Percentiles rank a stretch among this genome's conserved stretches.
Evolutionary conservation across 2,113 vertebrate species (phyloP).

Genomic region (Pseudorectes ferrugineus): DNA sequence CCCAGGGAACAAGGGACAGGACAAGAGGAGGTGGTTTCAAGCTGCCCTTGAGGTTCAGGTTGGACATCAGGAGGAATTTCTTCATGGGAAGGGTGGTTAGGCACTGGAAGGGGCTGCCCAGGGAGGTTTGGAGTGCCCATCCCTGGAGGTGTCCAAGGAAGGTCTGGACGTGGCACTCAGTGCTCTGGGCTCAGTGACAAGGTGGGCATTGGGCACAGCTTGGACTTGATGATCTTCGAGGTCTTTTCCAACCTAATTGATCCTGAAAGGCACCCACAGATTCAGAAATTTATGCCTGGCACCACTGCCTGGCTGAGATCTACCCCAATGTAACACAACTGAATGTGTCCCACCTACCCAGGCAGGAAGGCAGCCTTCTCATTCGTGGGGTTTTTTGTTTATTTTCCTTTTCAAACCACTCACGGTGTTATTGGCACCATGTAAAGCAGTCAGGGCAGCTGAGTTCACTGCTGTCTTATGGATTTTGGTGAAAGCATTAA

Average conservation of each 20-base stretch:
- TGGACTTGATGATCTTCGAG: accelerated
- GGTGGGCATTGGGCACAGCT: accelerated
- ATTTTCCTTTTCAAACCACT: background rate
- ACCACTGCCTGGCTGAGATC: background rate
- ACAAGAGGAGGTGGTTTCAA: background rate
- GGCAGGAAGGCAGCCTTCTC: background rate
- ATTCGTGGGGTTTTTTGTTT: accelerated
- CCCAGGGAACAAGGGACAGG: too few relatives aligned
- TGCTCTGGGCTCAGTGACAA: background rate
- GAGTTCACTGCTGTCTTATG: background rate
- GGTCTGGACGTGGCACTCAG: accelerated
- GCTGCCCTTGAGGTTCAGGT: accelerated
- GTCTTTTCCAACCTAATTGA: background rate
- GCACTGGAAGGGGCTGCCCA: background rate
- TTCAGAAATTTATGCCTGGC: background rate
- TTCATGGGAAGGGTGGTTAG: accelerated
- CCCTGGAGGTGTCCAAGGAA: background rate
- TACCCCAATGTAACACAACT: background rate
- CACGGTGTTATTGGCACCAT: accelerated
- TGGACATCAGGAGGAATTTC: background rate
- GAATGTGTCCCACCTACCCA: background rate
- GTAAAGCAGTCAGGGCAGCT: background rate
- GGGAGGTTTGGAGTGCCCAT: background rate
- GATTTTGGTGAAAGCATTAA: background rate
- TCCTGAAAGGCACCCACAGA: background rate